A percentile compares a stretch with the other conserved stretches of the same genome.
These are phyloP conservation scores for Drosophila novamexicana DNA, from an alignment of 1,140 invertebrate genomes.

Conservation along the genomic window DNA sequence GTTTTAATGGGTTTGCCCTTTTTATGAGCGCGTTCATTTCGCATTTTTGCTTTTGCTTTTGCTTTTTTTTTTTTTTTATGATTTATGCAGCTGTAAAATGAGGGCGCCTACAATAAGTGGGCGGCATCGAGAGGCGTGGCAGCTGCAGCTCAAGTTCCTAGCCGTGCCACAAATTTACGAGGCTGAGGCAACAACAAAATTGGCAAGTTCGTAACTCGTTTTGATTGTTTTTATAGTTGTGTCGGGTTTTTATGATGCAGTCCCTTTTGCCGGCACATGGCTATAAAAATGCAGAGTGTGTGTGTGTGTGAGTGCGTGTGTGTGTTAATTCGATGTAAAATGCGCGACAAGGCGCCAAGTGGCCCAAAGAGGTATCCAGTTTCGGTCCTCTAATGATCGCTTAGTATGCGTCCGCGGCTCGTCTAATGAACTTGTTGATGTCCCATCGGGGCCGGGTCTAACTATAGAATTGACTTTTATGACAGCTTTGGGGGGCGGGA, in stretches of 20 bases:
- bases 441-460: background rate
- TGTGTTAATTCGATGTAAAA: constrained; percentile 81
- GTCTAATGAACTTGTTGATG: constrained; percentile 15
- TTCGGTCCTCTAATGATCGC: constrained; percentile 62
- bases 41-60: constrained; percentile 10
- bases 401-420: constrained; percentile 34
- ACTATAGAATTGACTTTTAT: background rate
- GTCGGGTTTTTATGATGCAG: constrained; percentile 60
- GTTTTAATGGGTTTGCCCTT: constrained; percentile 66
- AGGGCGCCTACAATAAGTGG: constrained; percentile 35
- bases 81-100: constrained; percentile 74
- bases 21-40: constrained; percentile 36
- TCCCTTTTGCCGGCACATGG: constrained; percentile 37
- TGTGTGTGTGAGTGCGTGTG: constrained; percentile 13
- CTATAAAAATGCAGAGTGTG: constrained; percentile 57
- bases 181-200: constrained; percentile 43
- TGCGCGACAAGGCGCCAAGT: constrained; percentile 61
- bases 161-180: constrained; percentile 60
- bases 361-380: constrained; percentile 13
- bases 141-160: constrained; percentile 47
- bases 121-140: constrained; percentile 12
- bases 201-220: constrained; percentile 71
- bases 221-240: constrained; percentile 81
- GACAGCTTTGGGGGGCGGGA: too few species aligned
- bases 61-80: constrained; percentile 52